phyloP scores from a whole-genome alignment of 1,140 invertebrate genomes.

The Apis laboriosa region DNA sequence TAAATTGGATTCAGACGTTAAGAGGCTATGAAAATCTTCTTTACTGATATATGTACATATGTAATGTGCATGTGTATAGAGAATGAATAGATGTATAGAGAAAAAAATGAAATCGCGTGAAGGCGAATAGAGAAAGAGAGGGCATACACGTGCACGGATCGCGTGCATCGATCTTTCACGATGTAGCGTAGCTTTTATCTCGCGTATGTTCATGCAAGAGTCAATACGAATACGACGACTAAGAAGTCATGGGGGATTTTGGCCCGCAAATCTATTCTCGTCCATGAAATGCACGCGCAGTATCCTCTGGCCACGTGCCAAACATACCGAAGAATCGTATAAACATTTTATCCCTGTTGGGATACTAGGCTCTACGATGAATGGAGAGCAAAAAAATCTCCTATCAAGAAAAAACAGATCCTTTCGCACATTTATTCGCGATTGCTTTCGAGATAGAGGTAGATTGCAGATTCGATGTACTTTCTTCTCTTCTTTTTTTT shows the following conservation, averaged over 20 bases:
- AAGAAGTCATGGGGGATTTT: slow-evolving; percentile 79
- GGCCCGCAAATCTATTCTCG: slow-evolving; percentile 75
- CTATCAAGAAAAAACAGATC: slow-evolving; percentile 23
- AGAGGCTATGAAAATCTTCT: not conserved
- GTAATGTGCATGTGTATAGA: not conserved
- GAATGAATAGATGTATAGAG: no score
- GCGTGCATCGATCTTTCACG: slow-evolving; percentile 31
- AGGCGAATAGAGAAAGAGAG: not conserved
- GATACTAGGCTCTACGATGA: slow-evolving; percentile 66
- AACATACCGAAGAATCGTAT: slow-evolving; percentile 69
- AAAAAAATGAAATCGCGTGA: not conserved
- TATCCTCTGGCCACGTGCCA: slow-evolving; percentile 76
- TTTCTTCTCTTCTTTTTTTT: not conserved
- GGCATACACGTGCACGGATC: slow-evolving; percentile 9
- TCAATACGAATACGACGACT: slow-evolving; percentile 56
- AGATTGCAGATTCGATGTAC: no score
- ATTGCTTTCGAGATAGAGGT: no score
- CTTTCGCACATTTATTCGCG: not conserved
- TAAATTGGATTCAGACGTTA: not conserved
- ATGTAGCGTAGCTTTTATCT: slow-evolving; percentile 11
- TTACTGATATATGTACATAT: not conserved
- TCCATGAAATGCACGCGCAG: slow-evolving; percentile 75
- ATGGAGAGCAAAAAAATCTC: slow-evolving; percentile 65
- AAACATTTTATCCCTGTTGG: slow-evolving; percentile 77
- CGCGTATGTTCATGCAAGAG: not conserved